Evolutionary conservation across 2,797 vertebrate species (phyloP).

Genomic region (Lophius americanus): DNA sequence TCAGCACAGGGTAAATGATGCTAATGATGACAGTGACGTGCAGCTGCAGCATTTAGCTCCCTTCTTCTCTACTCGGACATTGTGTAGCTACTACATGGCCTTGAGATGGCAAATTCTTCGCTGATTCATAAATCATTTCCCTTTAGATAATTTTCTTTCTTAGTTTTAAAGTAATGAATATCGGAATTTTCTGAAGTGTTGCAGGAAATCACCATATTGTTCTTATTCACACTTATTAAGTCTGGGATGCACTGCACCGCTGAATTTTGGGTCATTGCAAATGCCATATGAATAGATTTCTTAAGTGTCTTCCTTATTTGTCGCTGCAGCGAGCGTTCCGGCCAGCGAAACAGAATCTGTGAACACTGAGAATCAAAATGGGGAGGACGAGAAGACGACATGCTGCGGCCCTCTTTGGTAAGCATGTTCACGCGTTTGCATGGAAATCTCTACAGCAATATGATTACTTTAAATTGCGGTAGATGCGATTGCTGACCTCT

Average conservation of each 20-base stretch:
- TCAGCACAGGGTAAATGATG: conserved; percentile 65
- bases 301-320: conserved; percentile 46
- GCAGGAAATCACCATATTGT: conserved; percentile 2
- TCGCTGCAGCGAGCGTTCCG: conserved; percentile 90
- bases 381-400: conserved; percentile 86
- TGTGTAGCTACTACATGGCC: conserved; percentile 18
- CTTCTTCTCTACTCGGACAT: conserved; percentile 9
- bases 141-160: conserved; percentile 8
- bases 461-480: neutral
- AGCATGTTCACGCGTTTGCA: conserved; percentile 63
- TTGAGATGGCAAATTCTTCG: conserved; percentile 5
- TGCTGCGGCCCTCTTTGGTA: conserved; percentile 94
- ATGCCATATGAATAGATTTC: conserved; percentile 8
- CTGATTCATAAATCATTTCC: neutral
- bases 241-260: conserved; percentile 18
- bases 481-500: neutral
- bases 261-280: conserved; percentile 1
- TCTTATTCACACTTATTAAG: conserved; percentile 2
- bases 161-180: neutral
- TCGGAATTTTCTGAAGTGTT: conserved; percentile 3
- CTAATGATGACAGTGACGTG: conserved; percentile 64
- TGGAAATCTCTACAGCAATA: conserved; percentile 8
- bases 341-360: conserved; percentile 96
- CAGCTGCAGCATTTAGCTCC: conserved; percentile 34
- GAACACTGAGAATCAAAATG: conserved; percentile 93